Evolutionary conservation across 2,888 invertebrate species (phyloP).

Genomic region (Melinopterus prodromus): DNA sequence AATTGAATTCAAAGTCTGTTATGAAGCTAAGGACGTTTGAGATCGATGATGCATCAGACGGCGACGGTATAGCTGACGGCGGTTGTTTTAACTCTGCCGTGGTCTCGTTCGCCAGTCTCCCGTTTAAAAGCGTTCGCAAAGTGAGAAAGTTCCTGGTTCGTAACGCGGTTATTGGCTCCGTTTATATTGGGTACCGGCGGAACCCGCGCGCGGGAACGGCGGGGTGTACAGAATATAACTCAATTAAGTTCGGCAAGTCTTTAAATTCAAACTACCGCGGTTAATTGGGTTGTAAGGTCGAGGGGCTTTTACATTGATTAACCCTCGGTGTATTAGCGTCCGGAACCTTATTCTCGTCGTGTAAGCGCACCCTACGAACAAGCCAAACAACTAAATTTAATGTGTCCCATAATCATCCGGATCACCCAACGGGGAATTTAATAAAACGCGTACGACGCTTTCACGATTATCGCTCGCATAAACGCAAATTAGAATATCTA

Average conservation of each 20-base stretch:
- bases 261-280: slow-evolving; percentile 4
- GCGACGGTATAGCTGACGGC: background rate
- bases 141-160: background rate
- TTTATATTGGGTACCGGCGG: background rate
- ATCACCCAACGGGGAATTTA: background rate
- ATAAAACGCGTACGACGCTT: background rate
- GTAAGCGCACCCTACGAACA: background rate
- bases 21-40: background rate
- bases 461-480: background rate
- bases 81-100: background rate
- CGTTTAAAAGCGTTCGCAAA: background rate
- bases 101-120: background rate
- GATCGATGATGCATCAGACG: background rate
- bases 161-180: background rate
- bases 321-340: background rate
- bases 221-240: slow-evolving; percentile 4
- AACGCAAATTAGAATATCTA: background rate
- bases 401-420: background rate
- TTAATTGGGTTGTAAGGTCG: slow-evolving; percentile 4
- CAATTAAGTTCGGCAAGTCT: slow-evolving; percentile 4
- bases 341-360: background rate
- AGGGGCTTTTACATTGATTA: slow-evolving; percentile 4
- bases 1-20: background rate
- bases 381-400: background rate
- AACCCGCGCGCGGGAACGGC: background rate